Base-by-base conservation (phyloP, 2,888 invertebrate species). In the Gryllus longicercus region DNA sequence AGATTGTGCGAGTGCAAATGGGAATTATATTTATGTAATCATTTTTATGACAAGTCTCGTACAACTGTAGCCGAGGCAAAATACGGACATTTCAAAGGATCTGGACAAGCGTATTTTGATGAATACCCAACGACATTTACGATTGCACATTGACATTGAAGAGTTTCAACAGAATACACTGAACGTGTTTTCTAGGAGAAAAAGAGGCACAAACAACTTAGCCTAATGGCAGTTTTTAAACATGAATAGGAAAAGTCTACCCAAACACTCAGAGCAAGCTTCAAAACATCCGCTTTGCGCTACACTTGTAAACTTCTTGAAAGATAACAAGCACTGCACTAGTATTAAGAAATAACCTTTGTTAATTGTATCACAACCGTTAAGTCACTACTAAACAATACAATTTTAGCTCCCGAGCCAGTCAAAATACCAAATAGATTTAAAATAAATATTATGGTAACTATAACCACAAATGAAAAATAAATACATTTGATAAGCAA, bases 1-100 rank as follows among this genome's bases (percentile, higher is more conserved):
- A 83, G 83, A 84, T 83, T 83, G 84, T 83, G 84, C 83, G 83
- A 83, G 83, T 83, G 83, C 82, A 82, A 83, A 83, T 75, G 82
- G 80, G 80, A 82, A 82, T 63, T 63, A 63, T 63, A 63, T 63
- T 38, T 82, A 80, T 80, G 80, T 80, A 81, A 81, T 80, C 74
- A 63, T 74, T 78, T 77, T 80, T 80, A 77, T 49, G 50, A 50
- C 18, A 21, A 75, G 49, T 38, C 49, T 10, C 50, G 49, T 50
- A 63, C 63, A 63, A 63, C 63, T 63, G 63, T 63, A 63, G 77
- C 50, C 77, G 77, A 77, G 77, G 50, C 49, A 50, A 23, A 23
- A 77, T 74, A 80, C 78, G 78, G 63, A 80, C 78, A 51, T 77
- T 80, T 77, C 77, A 51, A 80, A 80, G 80, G 80, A 50, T 77